Conservation (phyloP, 2,888 invertebrate genomes). For the Polylopha cassiicola region DNA sequence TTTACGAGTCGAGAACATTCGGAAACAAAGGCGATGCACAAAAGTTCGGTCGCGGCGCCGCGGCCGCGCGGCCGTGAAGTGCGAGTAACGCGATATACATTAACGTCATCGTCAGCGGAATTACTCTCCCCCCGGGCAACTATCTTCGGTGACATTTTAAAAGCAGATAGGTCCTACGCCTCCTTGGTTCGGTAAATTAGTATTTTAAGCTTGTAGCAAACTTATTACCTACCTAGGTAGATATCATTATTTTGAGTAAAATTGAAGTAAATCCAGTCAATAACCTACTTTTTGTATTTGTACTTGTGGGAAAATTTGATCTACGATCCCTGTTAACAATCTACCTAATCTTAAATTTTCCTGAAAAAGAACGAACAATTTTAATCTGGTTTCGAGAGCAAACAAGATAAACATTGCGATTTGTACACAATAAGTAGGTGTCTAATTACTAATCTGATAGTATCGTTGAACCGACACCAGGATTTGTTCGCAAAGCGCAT, state of each 20-base stretch:
- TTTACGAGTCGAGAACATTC: slow-evolving; percentile 32
- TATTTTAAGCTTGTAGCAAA: too few species aligned
- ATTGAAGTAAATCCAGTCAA: too few species aligned
- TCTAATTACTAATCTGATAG: slow-evolving; percentile 14
- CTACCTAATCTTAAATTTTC: background rate
- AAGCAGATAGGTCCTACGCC: too few species aligned
- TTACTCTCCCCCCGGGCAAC: too few species aligned
- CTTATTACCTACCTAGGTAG: too few species aligned
- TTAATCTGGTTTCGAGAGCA: background rate
- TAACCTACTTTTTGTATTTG: too few species aligned
- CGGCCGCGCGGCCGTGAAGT: slow-evolving; percentile 25
- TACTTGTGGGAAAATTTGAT: too few species aligned
- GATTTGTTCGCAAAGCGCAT: slow-evolving; percentile 19
- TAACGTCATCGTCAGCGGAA: too few species aligned
- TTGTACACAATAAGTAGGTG: slow-evolving; percentile 1
- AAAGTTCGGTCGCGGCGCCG: slow-evolving; percentile 10
- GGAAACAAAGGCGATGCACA: slow-evolving; percentile 30
- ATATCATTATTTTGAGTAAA: too few species aligned
- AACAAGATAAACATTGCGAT: slow-evolving; percentile 14
- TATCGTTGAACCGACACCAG: slow-evolving; percentile 18
- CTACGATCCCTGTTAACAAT: too few species aligned
- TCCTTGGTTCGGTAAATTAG: too few species aligned
- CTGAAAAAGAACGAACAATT: background rate
- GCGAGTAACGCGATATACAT: slow-evolving; percentile 28
- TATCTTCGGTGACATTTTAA: background rate